Base-by-base conservation (phyloP, 1,140 invertebrate genomes). In the Cyclina sinensis region DNA sequence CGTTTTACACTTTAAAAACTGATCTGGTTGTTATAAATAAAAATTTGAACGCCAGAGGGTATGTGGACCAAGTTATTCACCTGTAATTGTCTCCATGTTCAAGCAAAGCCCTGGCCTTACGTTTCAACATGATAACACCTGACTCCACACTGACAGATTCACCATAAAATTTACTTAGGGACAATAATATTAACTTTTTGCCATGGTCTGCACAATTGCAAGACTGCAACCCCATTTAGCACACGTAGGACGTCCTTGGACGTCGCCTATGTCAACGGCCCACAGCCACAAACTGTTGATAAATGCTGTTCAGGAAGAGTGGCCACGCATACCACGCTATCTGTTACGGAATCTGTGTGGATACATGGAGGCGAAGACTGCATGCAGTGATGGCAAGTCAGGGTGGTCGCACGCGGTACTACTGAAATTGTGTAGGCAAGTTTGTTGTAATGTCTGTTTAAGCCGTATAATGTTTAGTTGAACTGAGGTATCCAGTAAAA, bases 91-190 rank as follows among this genome's bases (percentile, higher is more conserved):
- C 30, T 54, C 65, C 0, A 73, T 57, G 32, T 30, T 73, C 9
- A 12, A 7, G 0, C 82, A 73, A 85, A 37, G 11, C 37, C 32
- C 16, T 1, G 32, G 30, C 3, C 30, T 73, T 0, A 35, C 43
- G 1, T 85, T 51, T 18, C 82, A 85, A 73, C 82, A 85, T 30
- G 65, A 48, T 32, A 85, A 85, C 24, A 39, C 82, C 12, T 11
- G 0, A 14, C 65, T 27, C 2, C 39, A 73, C 1, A 32, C 32
- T 24, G 65, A n/a, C 57, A 11, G 5, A 3, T 32, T 21, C 21
- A 7, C 68, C 37, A 18, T 35, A 0, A 32, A 35, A 35, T 32
- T 82, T 62, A 21, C 54, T 76, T 3, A 35, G n/a, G 3, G 35
- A 5, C 11, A 76, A 43, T 24, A 48, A 48, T 37, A 48, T 46